These are phyloP conservation scores for Gonioctena quinquepunctata DNA, from an alignment of 1,140 invertebrate species.

Conservation along the genomic window DNA sequence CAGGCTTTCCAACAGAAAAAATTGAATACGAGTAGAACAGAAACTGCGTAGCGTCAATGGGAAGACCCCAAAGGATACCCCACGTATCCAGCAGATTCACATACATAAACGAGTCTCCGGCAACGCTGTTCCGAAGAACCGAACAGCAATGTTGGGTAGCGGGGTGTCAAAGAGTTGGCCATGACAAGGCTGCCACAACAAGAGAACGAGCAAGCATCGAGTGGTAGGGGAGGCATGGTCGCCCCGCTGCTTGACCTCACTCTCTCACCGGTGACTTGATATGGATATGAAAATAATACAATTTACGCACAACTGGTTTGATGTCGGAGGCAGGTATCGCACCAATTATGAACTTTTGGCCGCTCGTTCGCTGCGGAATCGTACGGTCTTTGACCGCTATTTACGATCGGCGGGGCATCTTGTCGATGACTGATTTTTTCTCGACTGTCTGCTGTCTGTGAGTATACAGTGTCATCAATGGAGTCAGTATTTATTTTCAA, in stretches of 20 bases:
- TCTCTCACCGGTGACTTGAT: constrained; percentile 27
- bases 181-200: constrained; percentile 40
- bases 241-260: constrained; percentile 29
- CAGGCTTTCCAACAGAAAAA: no score
- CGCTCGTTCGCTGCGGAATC: constrained; percentile 12
- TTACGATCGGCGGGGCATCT: not conserved
- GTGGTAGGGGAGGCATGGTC: constrained; percentile 5
- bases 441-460: no score
- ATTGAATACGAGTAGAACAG: not conserved
- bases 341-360: constrained; percentile 24
- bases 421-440: no score
- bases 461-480: no score
- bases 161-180: constrained; percentile 34
- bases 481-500: no score
- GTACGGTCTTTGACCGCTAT: constrained; percentile 1
- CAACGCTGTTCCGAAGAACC: constrained; percentile 1
- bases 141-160: not conserved
- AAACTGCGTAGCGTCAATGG: not conserved
- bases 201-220: constrained; percentile 20
- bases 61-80: not conserved
- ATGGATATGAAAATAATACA: constrained; percentile 35
- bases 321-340: constrained; percentile 19
- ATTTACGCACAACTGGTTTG: constrained; percentile 30
- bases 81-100: not conserved
- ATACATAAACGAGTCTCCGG: constrained; percentile 22